phyloP scores from a whole-genome alignment of 2,888 invertebrate species.

The Lithophane semibrunnea region DNA sequence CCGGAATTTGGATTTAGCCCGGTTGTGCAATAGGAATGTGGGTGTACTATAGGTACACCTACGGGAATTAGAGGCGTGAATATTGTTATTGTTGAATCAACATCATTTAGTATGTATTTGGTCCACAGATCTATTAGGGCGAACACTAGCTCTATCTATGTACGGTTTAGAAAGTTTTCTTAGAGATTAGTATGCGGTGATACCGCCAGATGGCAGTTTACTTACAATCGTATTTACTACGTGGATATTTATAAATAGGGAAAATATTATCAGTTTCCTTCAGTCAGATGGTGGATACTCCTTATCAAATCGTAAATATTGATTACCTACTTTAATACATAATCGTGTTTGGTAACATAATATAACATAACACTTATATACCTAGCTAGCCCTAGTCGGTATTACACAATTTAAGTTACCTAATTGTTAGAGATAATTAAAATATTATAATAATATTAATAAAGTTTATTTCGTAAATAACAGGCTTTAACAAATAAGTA shows the following conservation, averaged over 20 bases:
- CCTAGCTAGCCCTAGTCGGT: background rate
- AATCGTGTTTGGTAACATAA: background rate
- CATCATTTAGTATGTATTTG: background rate
- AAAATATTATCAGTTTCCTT: background rate
- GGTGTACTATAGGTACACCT: too few relatives aligned
- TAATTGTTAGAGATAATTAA: background rate
- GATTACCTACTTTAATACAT: background rate
- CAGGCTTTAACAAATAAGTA: background rate
- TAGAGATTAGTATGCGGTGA: background rate
- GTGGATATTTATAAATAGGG: background rate
- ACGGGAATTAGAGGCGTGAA: too few relatives aligned
- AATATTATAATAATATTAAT: background rate
- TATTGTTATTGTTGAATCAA: too few relatives aligned
- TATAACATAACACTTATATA: too few relatives aligned
- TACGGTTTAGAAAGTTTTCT: background rate
- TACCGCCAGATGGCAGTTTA: constrained; percentile 29
- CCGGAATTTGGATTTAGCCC: too few relatives aligned
- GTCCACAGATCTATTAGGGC: too few relatives aligned
- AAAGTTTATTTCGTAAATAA: background rate
- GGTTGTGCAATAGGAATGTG: too few relatives aligned
- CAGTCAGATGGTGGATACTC: background rate
- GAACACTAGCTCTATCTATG: constrained; percentile 22
- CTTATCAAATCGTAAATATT: background rate
- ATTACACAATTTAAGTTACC: background rate
- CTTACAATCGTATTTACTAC: background rate